Base-by-base conservation (phyloP, 2,888 invertebrate genomes). In the Amaurobius ferox region DNA sequence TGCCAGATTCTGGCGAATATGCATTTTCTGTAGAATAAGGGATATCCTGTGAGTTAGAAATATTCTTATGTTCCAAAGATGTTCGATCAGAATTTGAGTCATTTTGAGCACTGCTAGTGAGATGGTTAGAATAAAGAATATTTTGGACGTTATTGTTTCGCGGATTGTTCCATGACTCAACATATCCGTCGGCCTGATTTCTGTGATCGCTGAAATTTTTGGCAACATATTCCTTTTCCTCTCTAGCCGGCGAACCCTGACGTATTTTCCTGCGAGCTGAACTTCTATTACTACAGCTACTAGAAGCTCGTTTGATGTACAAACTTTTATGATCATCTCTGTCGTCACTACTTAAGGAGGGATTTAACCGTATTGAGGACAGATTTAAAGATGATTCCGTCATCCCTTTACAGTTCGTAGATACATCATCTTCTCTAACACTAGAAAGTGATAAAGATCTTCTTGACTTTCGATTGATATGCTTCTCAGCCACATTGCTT, bases 221-320 rank as follows among this genome's bases (percentile, higher is more conserved):
- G 7, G 66, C 23, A 32, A 19, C 30, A 11, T 29, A 67, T 40
- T 61, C 67, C 28, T 32, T 74, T 64, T 62, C 66, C 62, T 76
- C 76, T 26, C n/a, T 6, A 44, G 28, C 29, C 68, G 62, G 62
- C 35, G 76, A 83, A 64, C 64, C 76, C 44, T 83, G 81, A 76
- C 76, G 70, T 23, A 28, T 44, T 71, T 76, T 70, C 76, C 81
- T 70, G 70, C 70, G 67, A 61, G 72, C 26, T 35, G 83, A 77
- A 16, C 64, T 77, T 29, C 71, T 71, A 23, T 70, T 76, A 30
- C 83, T 72, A 35, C 83, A 83, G 35, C 71, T 71, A 6, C 83
- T 85, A 16, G 83, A 72, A 72, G 83, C 48, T 29, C 83, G 48
- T 66, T 85, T 85, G 40, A 85, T 72, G 35, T 70, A 83, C 23